Conservation (phyloP, 1,140 invertebrate genomes). For the Coelopa frigida region DNA sequence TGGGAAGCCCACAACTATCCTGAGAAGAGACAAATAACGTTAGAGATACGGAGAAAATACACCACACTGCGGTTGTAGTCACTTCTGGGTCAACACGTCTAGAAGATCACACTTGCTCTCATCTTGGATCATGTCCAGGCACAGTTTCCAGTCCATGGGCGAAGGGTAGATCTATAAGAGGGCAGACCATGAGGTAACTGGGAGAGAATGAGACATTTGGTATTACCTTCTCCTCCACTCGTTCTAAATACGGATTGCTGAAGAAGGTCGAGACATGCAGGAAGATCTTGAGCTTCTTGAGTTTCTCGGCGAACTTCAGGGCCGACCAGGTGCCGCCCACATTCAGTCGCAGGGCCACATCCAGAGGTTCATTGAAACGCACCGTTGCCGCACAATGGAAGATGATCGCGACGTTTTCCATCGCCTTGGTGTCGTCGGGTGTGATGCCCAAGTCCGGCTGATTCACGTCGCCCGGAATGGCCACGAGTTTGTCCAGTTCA, state of each 20-base stretch:
- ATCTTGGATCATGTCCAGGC: conserved; percentile 26
- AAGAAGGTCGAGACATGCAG: conserved; percentile 67
- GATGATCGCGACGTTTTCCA: conserved; percentile 69
- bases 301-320: conserved; percentile 55
- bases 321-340: conserved; percentile 58
- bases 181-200: too few relatives aligned
- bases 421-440: conserved; percentile 11
- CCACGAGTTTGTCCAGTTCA: conserved; percentile 33
- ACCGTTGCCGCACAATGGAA: conserved; percentile 93
- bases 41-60: neutral
- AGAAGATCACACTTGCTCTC: conserved; percentile 20
- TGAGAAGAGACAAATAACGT: conserved; percentile 2
- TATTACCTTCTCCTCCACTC: conserved; percentile 64
- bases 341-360: conserved; percentile 57
- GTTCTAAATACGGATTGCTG: conserved; percentile 64
- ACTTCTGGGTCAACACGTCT: conserved; percentile 32
- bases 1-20: conserved; percentile 60
- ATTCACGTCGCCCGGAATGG: conserved; percentile 42
- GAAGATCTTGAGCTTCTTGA: conserved; percentile 62
- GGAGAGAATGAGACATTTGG: conserved; percentile 52
- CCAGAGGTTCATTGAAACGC: conserved; percentile 64
- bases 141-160: conserved; percentile 37
- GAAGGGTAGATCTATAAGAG: conserved; percentile 27
- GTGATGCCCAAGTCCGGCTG: conserved; percentile 23
- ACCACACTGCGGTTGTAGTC: neutral